A percentile compares a stretch with the other conserved stretches of the same genome.
Evolutionary conservation across 1,140 invertebrate genomes (phyloP).

Genomic region (Magallana gigas): DNA sequence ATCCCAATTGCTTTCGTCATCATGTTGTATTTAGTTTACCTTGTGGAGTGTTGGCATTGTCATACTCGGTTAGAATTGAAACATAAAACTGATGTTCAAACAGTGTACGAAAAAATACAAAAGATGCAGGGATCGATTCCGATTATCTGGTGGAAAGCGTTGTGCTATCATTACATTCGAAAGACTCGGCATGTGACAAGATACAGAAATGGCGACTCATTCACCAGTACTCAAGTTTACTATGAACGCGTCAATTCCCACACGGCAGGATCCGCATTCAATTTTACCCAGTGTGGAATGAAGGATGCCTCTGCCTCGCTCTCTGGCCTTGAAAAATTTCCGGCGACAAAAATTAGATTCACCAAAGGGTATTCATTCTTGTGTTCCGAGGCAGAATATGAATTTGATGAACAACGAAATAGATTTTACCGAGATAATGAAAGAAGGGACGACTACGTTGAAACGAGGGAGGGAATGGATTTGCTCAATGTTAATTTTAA

Average conservation of each 20-base stretch:
- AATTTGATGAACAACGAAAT: constrained; percentile 91
- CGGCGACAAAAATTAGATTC: constrained; percentile 87
- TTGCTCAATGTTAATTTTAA: constrained; percentile 85
- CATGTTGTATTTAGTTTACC: constrained; percentile 90
- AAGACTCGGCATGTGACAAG: constrained; percentile 85
- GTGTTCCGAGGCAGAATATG: constrained; percentile 88
- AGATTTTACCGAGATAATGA: constrained; percentile 91
- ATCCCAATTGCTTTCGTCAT: constrained; percentile 90
- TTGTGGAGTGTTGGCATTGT: constrained; percentile 92
- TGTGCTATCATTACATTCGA: constrained; percentile 92
- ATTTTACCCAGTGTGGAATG: constrained; percentile 88
- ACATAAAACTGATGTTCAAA: constrained; percentile 85
- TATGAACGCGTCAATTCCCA: constrained; percentile 92
- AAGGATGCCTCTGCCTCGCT: constrained; percentile 89
- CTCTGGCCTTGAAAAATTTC: constrained; percentile 84
- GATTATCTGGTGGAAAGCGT: constrained; percentile 93
- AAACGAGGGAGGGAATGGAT: constrained; percentile 92
- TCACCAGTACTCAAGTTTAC: constrained; percentile 90
- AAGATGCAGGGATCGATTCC: constrained; percentile 87
- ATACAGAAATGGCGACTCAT: constrained; percentile 90
- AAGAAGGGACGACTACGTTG: constrained; percentile 91
- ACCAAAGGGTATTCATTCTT: constrained; percentile 91
- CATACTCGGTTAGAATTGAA: constrained; percentile 83
- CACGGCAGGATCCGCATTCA: constrained; percentile 88
- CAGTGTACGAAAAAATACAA: constrained; percentile 85